Conservation (phyloP, 2,113 vertebrate species). For the Saimiri boliviensis region DNA sequence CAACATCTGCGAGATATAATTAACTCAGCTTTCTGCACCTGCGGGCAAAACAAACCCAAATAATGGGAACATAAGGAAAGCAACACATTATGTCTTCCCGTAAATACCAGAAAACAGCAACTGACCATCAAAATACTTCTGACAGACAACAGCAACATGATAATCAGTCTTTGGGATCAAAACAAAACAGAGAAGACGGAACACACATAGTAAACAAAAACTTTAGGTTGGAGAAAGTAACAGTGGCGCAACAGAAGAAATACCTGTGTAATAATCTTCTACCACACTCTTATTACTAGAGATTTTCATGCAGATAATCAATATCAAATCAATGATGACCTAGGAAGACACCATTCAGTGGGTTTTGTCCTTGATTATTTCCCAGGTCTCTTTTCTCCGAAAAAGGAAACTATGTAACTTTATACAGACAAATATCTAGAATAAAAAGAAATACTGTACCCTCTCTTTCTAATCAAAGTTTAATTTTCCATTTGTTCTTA, state of each 20-base stretch:
- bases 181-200: constrained; percentile 6
- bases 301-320: not conserved
- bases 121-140: not conserved
- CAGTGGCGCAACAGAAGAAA: not conserved
- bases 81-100: not conserved
- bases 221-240: not conserved
- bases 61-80: not conserved
- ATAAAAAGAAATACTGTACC: constrained; percentile 19
- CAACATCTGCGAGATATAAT: not conserved
- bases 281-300: not conserved
- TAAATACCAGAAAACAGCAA: not conserved
- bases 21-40: not conserved
- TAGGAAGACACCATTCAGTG: not conserved
- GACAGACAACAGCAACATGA: not conserved
- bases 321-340: not conserved
- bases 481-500: constrained; percentile 12
- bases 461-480: constrained; percentile 5
- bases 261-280: not conserved
- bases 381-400: constrained; percentile 30
- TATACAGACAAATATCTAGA: not conserved
- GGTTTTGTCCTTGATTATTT: not conserved
- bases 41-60: not conserved
- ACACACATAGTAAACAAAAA: not conserved
- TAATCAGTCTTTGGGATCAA: not conserved
- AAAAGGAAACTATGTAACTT: constrained; percentile 24